Conservation (phyloP, 2,888 invertebrate genomes). For the Pristionchus mayeri region DNA sequence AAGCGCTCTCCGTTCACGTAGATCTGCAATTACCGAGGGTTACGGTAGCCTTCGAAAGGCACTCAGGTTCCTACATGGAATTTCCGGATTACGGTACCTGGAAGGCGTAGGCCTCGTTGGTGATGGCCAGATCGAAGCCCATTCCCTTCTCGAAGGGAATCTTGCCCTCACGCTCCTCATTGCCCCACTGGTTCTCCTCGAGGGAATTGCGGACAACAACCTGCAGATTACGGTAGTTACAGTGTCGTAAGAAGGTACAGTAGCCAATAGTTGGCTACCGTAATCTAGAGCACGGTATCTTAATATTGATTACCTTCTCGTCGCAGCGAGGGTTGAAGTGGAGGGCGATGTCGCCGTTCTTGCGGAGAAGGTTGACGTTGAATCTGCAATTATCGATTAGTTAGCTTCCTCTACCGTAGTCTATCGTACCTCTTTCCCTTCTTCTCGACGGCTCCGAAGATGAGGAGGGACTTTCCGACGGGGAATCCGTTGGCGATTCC, state of each 20-base stretch:
- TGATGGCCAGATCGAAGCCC: constrained; percentile 74
- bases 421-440: constrained; percentile 68
- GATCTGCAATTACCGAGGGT: constrained; percentile 57
- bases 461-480: constrained; percentile 73
- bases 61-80: no score
- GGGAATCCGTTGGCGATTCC: constrained; percentile 73
- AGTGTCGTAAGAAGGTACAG: no score
- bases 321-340: constrained; percentile 75
- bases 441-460: constrained; percentile 76
- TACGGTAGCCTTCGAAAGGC: background rate
- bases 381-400: constrained; percentile 57
- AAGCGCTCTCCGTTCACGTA: constrained; percentile 76
- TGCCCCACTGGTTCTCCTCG: constrained; percentile 73
- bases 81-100: constrained; percentile 54
- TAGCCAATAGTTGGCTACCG: no score
- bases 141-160: constrained; percentile 75
- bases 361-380: constrained; percentile 72
- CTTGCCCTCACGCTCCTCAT: constrained; percentile 75
- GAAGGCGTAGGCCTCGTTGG: constrained; percentile 75
- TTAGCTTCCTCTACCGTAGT: background rate
- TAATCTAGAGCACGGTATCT: no score
- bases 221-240: constrained; percentile 52
- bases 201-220: constrained; percentile 69
- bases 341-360: constrained; percentile 75
- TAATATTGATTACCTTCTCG: constrained; percentile 59